Base-by-base conservation (phyloP, 2,888 invertebrate species). In the Psylliodes chrysocephalus region DNA sequence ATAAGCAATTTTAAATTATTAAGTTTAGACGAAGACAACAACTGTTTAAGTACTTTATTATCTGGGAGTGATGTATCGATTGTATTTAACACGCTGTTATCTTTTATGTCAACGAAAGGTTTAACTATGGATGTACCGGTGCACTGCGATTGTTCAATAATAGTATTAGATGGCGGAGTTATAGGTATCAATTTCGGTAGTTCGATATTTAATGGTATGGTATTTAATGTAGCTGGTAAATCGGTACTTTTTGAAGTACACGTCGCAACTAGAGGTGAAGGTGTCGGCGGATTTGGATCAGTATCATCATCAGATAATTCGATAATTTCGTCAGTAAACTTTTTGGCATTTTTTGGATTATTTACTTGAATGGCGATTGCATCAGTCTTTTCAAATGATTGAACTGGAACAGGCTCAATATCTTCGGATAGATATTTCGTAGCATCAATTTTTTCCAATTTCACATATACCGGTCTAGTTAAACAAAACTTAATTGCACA, bases 251-350 rank as follows among this genome's bases (percentile, higher is more conserved):
- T n/a, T n/a, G n/a, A n/a, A n/a, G n/a, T n/a, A n/a, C n/a, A n/a
- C n/a, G n/a, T n/a, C n/a, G n/a, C n/a, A n/a, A n/a, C n/a, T n/a
- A n/a, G n/a, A n/a, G n/a, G n/a, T n/a, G n/a, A n/a, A n/a, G n/a
- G n/a, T n/a, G n/a, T n/a, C n/a, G n/a, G n/a, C n/a, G n/a, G n/a
- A n/a, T n/a, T n/a, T n/a, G n/a, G n/a, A 22, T 22, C 14, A 17
- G 14, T 10, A 8, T 55, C 54, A 28, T 55, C 18, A 8, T 55
- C 42, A 8, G 42, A 55, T 28, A 55, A 14, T 55, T 42, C 54
- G 22, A 55, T 55, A 25, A 28, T 42, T 42, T 55, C 52, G 12
- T 35, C 35, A 1, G 7, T 28, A n/a, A n/a, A n/a, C 10, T 46
- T 15, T 1, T 1, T 22, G 10, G 18, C 1, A 1, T 3, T 12